Conservation (phyloP, 2,888 invertebrate species). For the Clistopyga incitator region DNA sequence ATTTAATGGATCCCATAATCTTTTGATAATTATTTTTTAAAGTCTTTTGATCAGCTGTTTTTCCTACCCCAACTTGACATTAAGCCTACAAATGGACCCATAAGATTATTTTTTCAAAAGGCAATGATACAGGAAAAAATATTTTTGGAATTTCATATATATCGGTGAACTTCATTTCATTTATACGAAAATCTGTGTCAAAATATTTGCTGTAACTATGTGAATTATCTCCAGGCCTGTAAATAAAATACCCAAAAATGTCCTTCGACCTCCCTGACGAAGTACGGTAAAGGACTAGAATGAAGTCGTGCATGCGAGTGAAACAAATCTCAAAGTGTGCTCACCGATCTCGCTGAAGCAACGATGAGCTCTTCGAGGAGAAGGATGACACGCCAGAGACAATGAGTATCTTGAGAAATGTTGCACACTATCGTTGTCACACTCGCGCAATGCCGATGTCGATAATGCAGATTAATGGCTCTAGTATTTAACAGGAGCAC, state of each 20-base stretch:
- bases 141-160: too few species aligned
- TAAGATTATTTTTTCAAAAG: too few species aligned
- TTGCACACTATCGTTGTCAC: constrained; percentile 15
- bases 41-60: too few species aligned
- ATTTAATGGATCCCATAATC: too few species aligned
- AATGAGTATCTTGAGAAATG: constrained; percentile 11
- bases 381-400: not conserved
- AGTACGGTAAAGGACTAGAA: not conserved
- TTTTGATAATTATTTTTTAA: too few species aligned
- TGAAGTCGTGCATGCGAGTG: not conserved
- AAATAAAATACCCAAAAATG: not conserved
- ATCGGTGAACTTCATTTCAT: too few species aligned
- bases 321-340: not conserved
- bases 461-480: not conserved
- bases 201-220: too few species aligned
- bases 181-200: too few species aligned
- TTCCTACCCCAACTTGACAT: too few species aligned
- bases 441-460: constrained; percentile 10
- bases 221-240: too few species aligned
- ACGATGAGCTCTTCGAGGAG: not conserved
- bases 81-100: too few species aligned
- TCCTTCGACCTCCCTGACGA: not conserved
- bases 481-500: not conserved
- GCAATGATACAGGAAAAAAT: too few species aligned
- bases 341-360: constrained; percentile 17